A percentile compares a stretch with the other conserved stretches of the same genome.
Evolutionary conservation across 2,888 invertebrate species (phyloP).

Genomic region (Scaptomyza tumidula): DNA sequence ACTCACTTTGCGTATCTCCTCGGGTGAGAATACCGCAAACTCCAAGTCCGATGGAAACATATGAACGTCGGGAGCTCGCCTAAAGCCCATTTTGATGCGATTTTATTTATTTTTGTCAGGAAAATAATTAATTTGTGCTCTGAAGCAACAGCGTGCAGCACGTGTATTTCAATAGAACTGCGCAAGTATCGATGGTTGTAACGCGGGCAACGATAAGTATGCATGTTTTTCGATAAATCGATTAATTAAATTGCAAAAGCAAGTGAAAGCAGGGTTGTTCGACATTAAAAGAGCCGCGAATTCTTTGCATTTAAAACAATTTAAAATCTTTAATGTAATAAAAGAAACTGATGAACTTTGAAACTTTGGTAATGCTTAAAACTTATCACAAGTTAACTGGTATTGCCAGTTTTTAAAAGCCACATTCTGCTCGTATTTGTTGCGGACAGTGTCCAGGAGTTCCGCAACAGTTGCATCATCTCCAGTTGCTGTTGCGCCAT

Average conservation of each 20-base stretch:
- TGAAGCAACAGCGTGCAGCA: conserved; percentile 31
- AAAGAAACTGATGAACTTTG: conserved; percentile 4
- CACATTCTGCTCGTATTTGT: conserved; percentile 79
- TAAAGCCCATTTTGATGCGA: conserved; percentile 59
- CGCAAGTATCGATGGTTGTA: conserved; percentile 1
- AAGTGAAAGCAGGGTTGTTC: conserved; percentile 14
- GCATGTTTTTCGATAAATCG: conserved; percentile 14
- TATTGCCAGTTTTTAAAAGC: conserved; percentile 85
- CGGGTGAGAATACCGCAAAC: conserved; percentile 90
- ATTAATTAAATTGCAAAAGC: neutral
- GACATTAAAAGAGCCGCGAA: neutral
- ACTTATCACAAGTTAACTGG: conserved; percentile 84
- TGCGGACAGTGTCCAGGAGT: conserved; percentile 72
- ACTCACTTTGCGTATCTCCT: conserved; percentile 92
- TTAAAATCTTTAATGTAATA: conserved; percentile 15
- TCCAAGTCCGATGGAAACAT: conserved; percentile 84
- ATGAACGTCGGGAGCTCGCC: conserved; percentile 70
- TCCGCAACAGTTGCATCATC: conserved; percentile 61
- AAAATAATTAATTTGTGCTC: neutral
- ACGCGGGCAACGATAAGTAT: conserved; percentile 14
- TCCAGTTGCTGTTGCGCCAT: conserved; percentile 42
- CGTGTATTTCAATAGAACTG: conserved; percentile 42
- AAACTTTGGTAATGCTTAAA: conserved; percentile 68
- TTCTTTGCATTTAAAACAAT: neutral
- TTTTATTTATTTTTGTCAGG: conserved; percentile 6